Percentiles rank a stretch among this genome's conserved stretches.
Evolutionary conservation across 2,888 invertebrate genomes (phyloP).

Genomic region (Himalopsyche anomala): DNA sequence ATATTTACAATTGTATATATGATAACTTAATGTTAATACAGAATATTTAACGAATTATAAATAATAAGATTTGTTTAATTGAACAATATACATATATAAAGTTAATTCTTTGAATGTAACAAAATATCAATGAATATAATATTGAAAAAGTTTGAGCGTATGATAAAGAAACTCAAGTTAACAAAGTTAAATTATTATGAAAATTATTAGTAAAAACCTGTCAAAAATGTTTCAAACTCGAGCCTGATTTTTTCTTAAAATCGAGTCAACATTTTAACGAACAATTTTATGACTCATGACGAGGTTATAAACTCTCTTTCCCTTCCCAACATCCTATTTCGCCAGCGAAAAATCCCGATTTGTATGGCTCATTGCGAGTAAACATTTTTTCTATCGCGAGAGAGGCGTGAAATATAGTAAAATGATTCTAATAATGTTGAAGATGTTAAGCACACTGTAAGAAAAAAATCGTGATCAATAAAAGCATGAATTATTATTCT

Average conservation of each 20-base stretch:
- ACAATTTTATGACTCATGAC: constrained; percentile 26
- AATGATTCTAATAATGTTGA: neutral
- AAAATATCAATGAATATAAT: too few relatives aligned
- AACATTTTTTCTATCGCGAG: neutral
- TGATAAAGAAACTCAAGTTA: too few relatives aligned
- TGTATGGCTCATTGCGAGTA: neutral
- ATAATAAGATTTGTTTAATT: too few relatives aligned
- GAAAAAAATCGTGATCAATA: too few relatives aligned
- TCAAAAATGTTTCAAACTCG: neutral
- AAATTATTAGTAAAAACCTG: neutral
- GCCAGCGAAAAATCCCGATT: neutral
- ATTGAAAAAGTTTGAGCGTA: too few relatives aligned
- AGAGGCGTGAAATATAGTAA: neutral
- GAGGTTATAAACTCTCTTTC: constrained; percentile 11
- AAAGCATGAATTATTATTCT: too few relatives aligned
- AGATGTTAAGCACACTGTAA: neutral
- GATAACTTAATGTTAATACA: too few relatives aligned
- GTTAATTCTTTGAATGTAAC: too few relatives aligned
- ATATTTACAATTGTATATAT: too few relatives aligned
- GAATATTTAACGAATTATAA: too few relatives aligned
- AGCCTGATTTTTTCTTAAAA: neutral
- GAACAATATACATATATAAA: too few relatives aligned
- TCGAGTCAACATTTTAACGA: constrained; percentile 29
- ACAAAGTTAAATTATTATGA: too few relatives aligned
- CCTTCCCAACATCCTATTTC: neutral